Conservation (phyloP, 64 coral and sea anemone genomes). For the Cladopsammia gracilis region DNA sequence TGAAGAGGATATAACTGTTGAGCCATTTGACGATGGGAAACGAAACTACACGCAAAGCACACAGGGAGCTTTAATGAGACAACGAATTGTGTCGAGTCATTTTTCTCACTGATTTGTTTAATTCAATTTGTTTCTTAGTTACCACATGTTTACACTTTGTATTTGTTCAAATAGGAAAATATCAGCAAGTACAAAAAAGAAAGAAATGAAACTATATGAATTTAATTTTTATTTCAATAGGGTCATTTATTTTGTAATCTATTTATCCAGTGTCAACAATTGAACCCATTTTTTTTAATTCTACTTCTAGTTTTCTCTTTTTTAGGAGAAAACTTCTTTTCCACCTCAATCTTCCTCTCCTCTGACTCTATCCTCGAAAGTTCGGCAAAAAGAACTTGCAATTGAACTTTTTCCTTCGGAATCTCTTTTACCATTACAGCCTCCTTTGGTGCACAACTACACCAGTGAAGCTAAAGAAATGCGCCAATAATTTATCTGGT, state of each 20-base stretch:
- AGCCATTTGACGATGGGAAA: too few species aligned
- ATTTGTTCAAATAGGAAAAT: neutral
- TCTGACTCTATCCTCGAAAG: neutral
- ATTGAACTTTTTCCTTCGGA: too few species aligned
- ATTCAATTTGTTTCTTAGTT: neutral
- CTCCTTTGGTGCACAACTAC: neutral
- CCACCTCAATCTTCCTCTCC: neutral
- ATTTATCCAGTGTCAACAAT: neutral
- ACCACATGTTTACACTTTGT: neutral
- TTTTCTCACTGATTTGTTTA: neutral
- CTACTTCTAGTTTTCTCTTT: neutral
- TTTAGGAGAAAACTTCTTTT: conserved; percentile 1
- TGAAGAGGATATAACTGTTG: too few species aligned
- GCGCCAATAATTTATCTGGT: conserved; percentile 2
- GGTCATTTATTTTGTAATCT: too few species aligned
- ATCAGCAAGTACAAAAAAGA: neutral
- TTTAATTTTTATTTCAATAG: too few species aligned
- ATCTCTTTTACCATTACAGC: conserved; percentile 10
- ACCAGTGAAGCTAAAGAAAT: conserved; percentile 41
- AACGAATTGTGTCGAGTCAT: conserved; percentile 25
- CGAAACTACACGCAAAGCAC: too few species aligned
- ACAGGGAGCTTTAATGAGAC: too few species aligned
- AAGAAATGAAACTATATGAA: too few species aligned
- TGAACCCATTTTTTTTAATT: neutral
- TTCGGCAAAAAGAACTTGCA: too few species aligned